Evolutionary conservation across 2,797 vertebrate species (phyloP).

Genomic region (Rhynchotus rufescens): DNA sequence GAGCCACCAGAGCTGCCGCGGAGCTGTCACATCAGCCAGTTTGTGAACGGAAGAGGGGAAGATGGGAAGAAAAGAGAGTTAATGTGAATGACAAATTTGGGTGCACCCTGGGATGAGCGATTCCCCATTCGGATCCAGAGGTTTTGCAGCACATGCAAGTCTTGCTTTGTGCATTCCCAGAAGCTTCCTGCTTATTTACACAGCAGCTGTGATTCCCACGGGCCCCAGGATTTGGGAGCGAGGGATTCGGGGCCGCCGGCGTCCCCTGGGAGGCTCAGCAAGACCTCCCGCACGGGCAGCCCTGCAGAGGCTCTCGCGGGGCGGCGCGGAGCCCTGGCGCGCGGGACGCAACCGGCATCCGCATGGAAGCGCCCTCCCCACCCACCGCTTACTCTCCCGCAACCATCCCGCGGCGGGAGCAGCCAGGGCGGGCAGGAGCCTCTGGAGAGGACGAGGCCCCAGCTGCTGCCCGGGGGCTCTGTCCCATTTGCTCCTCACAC

Average conservation of each 20-base stretch:
- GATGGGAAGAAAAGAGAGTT: background rate
- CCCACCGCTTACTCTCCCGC: background rate
- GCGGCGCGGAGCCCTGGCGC: background rate
- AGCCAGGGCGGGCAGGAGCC: no score
- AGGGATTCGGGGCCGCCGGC: background rate
- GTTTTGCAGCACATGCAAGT: background rate
- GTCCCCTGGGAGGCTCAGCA: background rate
- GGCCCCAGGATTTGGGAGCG: background rate
- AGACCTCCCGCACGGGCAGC: background rate
- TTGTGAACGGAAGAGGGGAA: background rate
- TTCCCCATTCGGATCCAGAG: background rate
- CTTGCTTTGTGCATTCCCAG: background rate
- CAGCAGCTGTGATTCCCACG: background rate
- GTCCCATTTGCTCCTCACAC: no score
- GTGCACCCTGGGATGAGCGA: background rate
- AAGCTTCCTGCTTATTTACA: background rate
- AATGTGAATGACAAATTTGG: slow-evolving; percentile 9
- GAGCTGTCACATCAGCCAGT: background rate
- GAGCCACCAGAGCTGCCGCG: slow-evolving; percentile 37
- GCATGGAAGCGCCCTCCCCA: background rate
- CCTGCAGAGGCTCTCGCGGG: background rate
- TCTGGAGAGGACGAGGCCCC: background rate
- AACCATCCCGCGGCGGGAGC: background rate
- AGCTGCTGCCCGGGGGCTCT: no score
- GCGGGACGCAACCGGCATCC: background rate